phyloP scores from a whole-genome alignment of 2,888 invertebrate species.

The Baccha elongata region DNA sequence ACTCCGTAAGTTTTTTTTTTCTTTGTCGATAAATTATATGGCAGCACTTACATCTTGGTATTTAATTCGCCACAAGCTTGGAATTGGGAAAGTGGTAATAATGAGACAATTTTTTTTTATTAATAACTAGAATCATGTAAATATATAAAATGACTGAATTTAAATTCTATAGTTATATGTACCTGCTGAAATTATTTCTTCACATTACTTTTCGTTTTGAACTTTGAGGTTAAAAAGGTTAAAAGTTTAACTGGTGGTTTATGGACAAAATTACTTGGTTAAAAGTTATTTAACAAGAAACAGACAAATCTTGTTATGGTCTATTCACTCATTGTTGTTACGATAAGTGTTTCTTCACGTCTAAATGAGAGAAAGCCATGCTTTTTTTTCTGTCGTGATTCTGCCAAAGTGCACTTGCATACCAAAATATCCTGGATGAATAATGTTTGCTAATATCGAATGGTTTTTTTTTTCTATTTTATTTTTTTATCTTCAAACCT shows the following conservation, averaged over 20 bases:
- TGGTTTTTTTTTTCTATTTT: background rate
- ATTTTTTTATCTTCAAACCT: background rate
- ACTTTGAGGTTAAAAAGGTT: slow-evolving; percentile 38
- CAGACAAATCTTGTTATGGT: slow-evolving; percentile 15
- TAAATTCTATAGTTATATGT: background rate
- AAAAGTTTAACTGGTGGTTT: slow-evolving; percentile 6
- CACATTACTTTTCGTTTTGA: background rate
- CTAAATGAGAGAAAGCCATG: slow-evolving; percentile 59
- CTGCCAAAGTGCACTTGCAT: slow-evolving; percentile 58
- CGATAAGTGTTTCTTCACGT: slow-evolving; percentile 52
- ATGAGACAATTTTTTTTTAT: slow-evolving; percentile 39
- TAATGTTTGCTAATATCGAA: slow-evolving; percentile 45
- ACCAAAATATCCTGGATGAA: slow-evolving; percentile 61
- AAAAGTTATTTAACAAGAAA: slow-evolving; percentile 26
- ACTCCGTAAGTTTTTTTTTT: slow-evolving; percentile 17
- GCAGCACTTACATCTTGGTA: too few relatives aligned
- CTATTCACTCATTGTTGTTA: background rate
- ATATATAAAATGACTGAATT: slow-evolving; percentile 6
- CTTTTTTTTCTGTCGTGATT: slow-evolving; percentile 54
- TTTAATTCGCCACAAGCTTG: background rate
- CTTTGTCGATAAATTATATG: too few relatives aligned
- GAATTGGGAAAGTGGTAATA: slow-evolving; percentile 42
- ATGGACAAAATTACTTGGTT: slow-evolving; percentile 24
- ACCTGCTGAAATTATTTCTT: background rate
- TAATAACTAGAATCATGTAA: slow-evolving; percentile 39